Base-by-base conservation (phyloP, 2,888 invertebrate species). In the Digitonthophagus gazella region DNA sequence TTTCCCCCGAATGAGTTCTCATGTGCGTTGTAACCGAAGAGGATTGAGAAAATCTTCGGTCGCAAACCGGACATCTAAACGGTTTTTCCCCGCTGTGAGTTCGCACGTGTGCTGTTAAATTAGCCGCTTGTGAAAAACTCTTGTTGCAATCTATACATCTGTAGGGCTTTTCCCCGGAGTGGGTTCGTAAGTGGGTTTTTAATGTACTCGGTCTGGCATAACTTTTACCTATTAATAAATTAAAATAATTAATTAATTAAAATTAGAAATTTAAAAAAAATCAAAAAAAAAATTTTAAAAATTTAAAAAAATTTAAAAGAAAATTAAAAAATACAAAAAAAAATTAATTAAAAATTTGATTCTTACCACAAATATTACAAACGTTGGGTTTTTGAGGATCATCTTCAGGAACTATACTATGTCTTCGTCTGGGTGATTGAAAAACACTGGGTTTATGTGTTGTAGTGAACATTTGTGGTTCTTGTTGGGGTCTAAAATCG, bases 1-100 rank as follows among this genome's bases (percentile, higher is more conserved):
- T 87, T 82, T 98, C 98, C n/a, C 98, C 98, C n/a, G 96, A 96
- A 84, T 99, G 98, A n/a, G 98, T 99, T 80, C 98, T 88, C 96
- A 98, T 97, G 86, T 99, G 99, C 74, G 98, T 98, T 68, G 98
- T 99, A 67, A 99, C 97, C 66, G 92, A 92, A 77, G 97, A 97
- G 81, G 91, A 91, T 81, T 99, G 98, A 70, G 97, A 97, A 83
- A 99, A 99, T 77, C 96, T 89, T 71, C 98, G 88, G 81, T 97
- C 96, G 83, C 99, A 99, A 75, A 98, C 95, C 16, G 96, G 95
- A 86, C 99, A 99, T 75, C 93, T 90, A 77, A 98, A 99, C 57
- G 99, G 98, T 81, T 99, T 99, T 84, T 99, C 98, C 0, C 98
- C 98, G 71, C 93, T 93, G 83, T 98, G 98, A 2, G 96, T 96